Evolutionary conservation across 1,140 invertebrate genomes (phyloP).

Genomic region (Gonioctena quinquepunctata): DNA sequence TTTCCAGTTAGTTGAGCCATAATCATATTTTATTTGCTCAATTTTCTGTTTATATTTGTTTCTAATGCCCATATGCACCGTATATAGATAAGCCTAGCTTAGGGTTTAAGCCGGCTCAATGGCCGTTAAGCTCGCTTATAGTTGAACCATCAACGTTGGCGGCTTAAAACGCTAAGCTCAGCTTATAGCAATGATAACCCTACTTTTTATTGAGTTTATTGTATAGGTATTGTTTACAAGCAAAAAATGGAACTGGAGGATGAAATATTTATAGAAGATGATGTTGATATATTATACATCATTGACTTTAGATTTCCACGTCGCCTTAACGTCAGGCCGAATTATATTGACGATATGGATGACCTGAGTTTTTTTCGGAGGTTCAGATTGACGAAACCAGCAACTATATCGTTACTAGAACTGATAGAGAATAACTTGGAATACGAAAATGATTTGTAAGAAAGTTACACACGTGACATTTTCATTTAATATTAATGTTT

Average conservation of each 20-base stretch:
- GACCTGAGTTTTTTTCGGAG: constrained; percentile 16
- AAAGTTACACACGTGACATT: no score
- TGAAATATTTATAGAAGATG: constrained; percentile 11
- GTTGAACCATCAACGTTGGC: background rate
- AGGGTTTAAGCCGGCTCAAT: background rate
- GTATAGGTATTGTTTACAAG: background rate
- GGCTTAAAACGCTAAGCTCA: background rate
- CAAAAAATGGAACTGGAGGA: background rate
- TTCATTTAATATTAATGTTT: background rate
- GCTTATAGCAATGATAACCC: background rate
- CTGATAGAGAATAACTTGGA: constrained; percentile 11
- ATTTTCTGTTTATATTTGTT: no score
- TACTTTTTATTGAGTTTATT: background rate
- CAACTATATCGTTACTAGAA: background rate
- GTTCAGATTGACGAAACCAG: constrained; percentile 15
- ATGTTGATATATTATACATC: constrained; percentile 13
- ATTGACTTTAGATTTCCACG: constrained; percentile 23
- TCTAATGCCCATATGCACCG: background rate
- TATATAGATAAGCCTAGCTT: background rate
- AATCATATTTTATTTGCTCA: no score
- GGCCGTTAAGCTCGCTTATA: background rate
- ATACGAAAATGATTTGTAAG: constrained; percentile 7
- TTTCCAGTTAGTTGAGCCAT: no score
- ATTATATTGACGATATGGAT: constrained; percentile 18
- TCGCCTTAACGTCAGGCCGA: background rate